Conservation (phyloP, 1,140 invertebrate genomes). For the Agraylea sexmaculata region DNA sequence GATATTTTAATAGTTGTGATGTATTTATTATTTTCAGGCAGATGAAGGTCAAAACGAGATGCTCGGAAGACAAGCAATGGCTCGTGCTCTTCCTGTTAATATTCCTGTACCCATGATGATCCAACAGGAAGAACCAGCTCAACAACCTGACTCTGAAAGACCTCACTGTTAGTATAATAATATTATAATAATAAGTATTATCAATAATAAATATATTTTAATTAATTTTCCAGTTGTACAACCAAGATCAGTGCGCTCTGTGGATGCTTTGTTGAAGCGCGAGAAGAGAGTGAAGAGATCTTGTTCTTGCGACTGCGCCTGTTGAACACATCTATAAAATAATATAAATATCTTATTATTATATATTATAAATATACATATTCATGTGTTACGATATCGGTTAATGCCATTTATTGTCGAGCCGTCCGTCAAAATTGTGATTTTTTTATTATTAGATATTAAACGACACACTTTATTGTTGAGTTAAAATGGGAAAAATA, state of each 20-base stretch:
- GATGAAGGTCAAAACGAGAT: conserved; percentile 30
- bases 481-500: too few species aligned
- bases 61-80: conserved; percentile 37
- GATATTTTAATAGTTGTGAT: conserved; percentile 19
- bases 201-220: conserved; percentile 9
- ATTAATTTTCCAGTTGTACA: conserved; percentile 43
- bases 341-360: too few species aligned
- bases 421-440: too few species aligned
- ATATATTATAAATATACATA: too few species aligned
- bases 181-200: neutral
- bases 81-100: conserved; percentile 37
- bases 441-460: too few species aligned
- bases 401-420: too few species aligned
- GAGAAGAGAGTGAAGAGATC: conserved; percentile 45
- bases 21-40: conserved; percentile 21
- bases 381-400: too few species aligned
- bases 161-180: conserved; percentile 44
- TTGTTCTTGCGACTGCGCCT: conserved; percentile 49
- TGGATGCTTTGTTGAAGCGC: conserved; percentile 29
- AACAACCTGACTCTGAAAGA: conserved; percentile 36
- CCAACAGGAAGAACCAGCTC: conserved; percentile 27
- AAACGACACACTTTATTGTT: too few species aligned
- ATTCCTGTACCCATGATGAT: conserved; percentile 44
- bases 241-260: conserved; percentile 38
- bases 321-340: conserved; percentile 25